Percentiles rank a stretch among this genome's conserved stretches.
These are phyloP conservation scores for Aromia moschata DNA, from an alignment of 2,888 invertebrate species.

Conservation along the genomic window DNA sequence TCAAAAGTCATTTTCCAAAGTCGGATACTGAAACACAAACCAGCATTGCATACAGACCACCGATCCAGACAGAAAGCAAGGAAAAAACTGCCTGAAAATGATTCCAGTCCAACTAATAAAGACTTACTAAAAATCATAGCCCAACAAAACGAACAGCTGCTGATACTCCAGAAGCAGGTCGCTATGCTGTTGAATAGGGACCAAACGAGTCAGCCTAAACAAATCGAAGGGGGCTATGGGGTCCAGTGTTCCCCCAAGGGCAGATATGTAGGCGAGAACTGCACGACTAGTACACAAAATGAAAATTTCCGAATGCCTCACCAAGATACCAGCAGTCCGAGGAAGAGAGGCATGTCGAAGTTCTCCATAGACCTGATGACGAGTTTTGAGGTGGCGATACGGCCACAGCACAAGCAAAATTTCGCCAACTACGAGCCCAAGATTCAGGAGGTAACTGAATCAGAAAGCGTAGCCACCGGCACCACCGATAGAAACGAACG, in stretches of 20 bases:
- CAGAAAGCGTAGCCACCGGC: conserved; percentile 28
- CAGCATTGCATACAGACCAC: conserved; percentile 10
- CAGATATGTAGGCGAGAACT: conserved; percentile 25
- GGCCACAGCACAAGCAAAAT: conserved; percentile 39
- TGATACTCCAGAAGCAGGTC: conserved; percentile 72
- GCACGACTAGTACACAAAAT: conserved; percentile 42
- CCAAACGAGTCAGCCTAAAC: conserved; percentile 47
- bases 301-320: conserved; percentile 34
- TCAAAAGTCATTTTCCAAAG: conserved; percentile 28
- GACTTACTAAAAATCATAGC: conserved; percentile 71
- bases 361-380: conserved; percentile 78
- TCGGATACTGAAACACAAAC: conserved; percentile 39
- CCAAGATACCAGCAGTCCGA: conserved; percentile 40
- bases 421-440: conserved; percentile 45
- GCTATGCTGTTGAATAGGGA: conserved; percentile 65
- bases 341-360: conserved; percentile 63
- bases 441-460: conserved; percentile 56
- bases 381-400: conserved; percentile 71
- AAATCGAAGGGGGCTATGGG: conserved; percentile 47
- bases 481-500: conserved; percentile 32
- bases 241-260: conserved; percentile 40
- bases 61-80: conserved; percentile 28
- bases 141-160: conserved; percentile 72
- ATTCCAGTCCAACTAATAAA: conserved; percentile 67
- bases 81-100: neutral